Conservation (phyloP, 2,797 vertebrate species). For the Propithecus deckenii region DNA sequence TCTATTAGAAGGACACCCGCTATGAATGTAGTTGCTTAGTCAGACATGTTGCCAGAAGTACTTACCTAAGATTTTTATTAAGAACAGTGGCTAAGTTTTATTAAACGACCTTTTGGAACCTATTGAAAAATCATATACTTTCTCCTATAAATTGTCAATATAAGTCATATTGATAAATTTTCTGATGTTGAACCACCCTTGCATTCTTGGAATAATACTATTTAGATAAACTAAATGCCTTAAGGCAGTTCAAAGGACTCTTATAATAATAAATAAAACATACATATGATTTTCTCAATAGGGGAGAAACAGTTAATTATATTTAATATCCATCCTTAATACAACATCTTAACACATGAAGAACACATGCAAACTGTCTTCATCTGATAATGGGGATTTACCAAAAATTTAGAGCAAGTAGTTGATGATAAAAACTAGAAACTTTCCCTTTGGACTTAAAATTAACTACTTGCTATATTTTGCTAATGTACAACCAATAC, state of each 20-base stretch:
- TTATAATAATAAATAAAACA: neutral
- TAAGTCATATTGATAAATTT: neutral
- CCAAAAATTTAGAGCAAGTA: neutral
- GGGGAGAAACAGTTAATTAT: neutral
- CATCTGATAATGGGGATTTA: neutral
- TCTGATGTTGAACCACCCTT: neutral
- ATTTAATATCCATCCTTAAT: neutral
- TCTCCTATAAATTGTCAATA: neutral
- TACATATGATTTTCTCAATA: neutral
- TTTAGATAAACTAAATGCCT: neutral
- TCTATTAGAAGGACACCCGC: neutral
- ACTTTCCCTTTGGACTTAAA: neutral
- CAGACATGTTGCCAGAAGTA: neutral
- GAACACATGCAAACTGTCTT: neutral
- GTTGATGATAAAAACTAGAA: neutral
- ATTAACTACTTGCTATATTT: neutral
- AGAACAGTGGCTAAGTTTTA: neutral
- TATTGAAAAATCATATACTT: neutral
- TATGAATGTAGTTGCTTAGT: neutral
- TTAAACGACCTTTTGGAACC: neutral
- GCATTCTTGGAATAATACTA: neutral
- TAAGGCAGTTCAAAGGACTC: neutral
- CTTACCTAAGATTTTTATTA: neutral
- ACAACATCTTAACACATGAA: neutral
- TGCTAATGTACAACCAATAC: neutral